phyloP scores from a whole-genome alignment of 2,888 invertebrate genomes.

The Ellobium chinense region DNA sequence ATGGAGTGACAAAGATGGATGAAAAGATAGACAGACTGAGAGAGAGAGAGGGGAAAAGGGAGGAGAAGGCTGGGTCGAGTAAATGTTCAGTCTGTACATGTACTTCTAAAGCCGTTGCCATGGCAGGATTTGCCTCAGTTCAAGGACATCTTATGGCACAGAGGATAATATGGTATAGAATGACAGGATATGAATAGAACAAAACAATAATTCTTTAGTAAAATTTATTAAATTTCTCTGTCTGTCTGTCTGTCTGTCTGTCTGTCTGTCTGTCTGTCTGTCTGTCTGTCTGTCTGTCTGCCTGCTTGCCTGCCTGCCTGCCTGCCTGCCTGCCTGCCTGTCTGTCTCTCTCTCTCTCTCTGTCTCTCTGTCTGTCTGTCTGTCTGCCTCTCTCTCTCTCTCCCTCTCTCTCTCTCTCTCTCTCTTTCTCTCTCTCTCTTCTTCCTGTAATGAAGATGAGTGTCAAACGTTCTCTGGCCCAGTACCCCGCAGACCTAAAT shows the following conservation, averaged over 20 bases:
- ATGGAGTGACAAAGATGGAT: neutral
- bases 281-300: neutral
- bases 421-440: neutral
- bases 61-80: neutral
- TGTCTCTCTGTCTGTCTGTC: constrained; percentile 28
- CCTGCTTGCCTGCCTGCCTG: neutral
- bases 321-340: constrained; percentile 4
- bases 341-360: constrained; percentile 28
- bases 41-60: neutral
- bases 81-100: too few relatives aligned
- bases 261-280: constrained; percentile 14
- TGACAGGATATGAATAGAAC: too few relatives aligned
- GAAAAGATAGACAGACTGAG: neutral
- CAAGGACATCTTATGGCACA: too few relatives aligned
- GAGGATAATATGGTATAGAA: too few relatives aligned
- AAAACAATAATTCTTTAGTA: too few relatives aligned
- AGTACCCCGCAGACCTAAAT: too few relatives aligned
- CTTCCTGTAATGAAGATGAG: too few relatives aligned
- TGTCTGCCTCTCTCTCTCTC: constrained; percentile 15
- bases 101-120: too few relatives aligned
- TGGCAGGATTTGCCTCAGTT: too few relatives aligned
- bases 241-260: neutral
- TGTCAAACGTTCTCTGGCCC: too few relatives aligned
- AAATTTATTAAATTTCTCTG: too few relatives aligned
- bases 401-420: neutral